Base-by-base conservation (phyloP, 1,140 invertebrate genomes). In the Drosophila novamexicana region DNA sequence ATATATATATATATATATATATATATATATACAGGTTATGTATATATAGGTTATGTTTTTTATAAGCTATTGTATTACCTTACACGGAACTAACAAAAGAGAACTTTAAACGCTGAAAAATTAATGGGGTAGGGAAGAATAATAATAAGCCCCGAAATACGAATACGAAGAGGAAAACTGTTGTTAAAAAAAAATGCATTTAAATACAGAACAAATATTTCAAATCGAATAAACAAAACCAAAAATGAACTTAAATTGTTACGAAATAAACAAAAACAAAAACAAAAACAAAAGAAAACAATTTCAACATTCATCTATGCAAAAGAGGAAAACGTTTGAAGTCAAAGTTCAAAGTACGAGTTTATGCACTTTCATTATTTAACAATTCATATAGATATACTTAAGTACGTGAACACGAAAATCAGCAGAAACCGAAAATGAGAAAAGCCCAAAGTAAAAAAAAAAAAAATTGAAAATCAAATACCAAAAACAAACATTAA, bases 291-390 rank as follows among this genome's bases (percentile, higher is more conserved):
- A 14, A 14, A 14, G 14, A 14, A 14, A 14, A 74, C 70, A 76
- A 74, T 71, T 71, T 53, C 66, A 77, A 57, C 65, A 84, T 80
- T 80, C 77, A 63, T 52, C 52, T 68, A 68, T 68, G 69, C 67
- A 69, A 50, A 74, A 81, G 68, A 67, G 45, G 34, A 66, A 79
- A 74, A 66, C 42, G 50, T 66, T 56, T 42, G 39, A 71, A 80
- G 69, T 61, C 50, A 67, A 75, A 58, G 69, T 73, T 71, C 70
- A 73, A 75, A 47, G 64, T 81, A 71, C 42, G 57, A 47, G 42
- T 59, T 16, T 86, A 89, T 84, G 90, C 90, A 91, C 90, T 90
- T 84, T 89, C 84, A 81, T 89, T 89, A 84, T 79, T 88, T 89
- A 69, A 81, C 57, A 66, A 69, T 80, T 81, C 77, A 85, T 80